A percentile compares a stretch with the other conserved stretches of the same genome.
Evolutionary conservation across 2,888 invertebrate genomes (phyloP).

Genomic region (Coenonympha glycerion): DNA sequence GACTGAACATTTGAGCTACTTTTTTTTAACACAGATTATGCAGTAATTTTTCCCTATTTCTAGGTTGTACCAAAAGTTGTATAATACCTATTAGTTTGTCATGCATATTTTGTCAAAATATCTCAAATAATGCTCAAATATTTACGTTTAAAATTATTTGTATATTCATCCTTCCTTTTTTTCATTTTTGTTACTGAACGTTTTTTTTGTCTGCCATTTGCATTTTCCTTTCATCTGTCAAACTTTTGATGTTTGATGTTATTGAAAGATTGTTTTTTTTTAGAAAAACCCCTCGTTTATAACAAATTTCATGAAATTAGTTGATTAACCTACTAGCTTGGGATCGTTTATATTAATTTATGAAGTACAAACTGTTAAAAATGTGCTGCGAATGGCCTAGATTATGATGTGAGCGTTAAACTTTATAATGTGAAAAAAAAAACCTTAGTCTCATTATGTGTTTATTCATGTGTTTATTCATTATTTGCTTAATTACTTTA

Average conservation of each 20-base stretch:
- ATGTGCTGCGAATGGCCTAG: slow-evolving; percentile 40
- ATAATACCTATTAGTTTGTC: too few species aligned
- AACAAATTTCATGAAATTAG: slow-evolving; percentile 30
- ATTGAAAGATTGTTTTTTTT: slow-evolving; percentile 45
- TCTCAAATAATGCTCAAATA: too few species aligned
- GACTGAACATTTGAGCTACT: too few species aligned
- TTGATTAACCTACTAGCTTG: slow-evolving; percentile 28
- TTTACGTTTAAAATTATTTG: too few species aligned
- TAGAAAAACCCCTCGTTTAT: slow-evolving; percentile 32
- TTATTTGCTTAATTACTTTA: slow-evolving; percentile 12
- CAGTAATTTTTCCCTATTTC: too few species aligned
- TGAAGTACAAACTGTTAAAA: slow-evolving; percentile 28
- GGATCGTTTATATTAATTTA: slow-evolving; percentile 4
- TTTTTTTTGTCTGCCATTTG: slow-evolving; percentile 51
- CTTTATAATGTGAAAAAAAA: slow-evolving; percentile 27
- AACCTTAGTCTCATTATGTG: slow-evolving; percentile 16
- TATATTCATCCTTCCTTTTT: too few species aligned
- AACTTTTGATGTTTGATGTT: slow-evolving; percentile 73
- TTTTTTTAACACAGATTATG: too few species aligned
- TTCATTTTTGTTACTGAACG: slow-evolving; percentile 30
- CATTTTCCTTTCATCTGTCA: slow-evolving; percentile 69
- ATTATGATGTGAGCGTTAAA: slow-evolving; percentile 46
- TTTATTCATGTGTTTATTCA: slow-evolving; percentile 16
- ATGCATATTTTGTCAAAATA: too few species aligned
- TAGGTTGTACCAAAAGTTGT: too few species aligned